Evolutionary conservation across 2,113 vertebrate genomes (phyloP), one percentile per base, ranked within the genome.

Genomic region (Ginglymostoma cirratum): DNA sequence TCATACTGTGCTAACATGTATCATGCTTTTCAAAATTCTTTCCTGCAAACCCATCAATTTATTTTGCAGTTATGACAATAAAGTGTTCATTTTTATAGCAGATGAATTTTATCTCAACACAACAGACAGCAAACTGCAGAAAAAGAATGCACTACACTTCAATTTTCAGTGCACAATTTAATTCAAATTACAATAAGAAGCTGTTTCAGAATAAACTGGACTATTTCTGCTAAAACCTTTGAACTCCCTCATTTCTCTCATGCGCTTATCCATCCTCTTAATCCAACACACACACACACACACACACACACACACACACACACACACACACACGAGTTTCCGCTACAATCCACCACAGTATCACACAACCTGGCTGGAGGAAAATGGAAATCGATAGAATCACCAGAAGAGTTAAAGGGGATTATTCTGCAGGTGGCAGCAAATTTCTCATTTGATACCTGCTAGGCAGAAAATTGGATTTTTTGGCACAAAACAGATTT

Each of bases 381-480:
- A 55, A 90, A 90, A 90, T 65, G 52, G 52, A 90, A 90, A 90
- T 90, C 30, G 87, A 61, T 55, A 90, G 52, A 65, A 90, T 90
- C 87, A 34, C 14, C 87, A 61, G 87, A 83, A 45, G 80, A 34
- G 52, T 61, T 55, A 90, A 55, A 61, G 55, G 87, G 55, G 87
- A 90, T 90, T 90, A 90, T 65, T 90, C 87, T 61, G 55, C 87
- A 90, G 87, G 52, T 90, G 87, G 52, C 87, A 61, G 87, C 87
- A 15, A 17, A 34, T 90, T 89, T 90, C 55, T 90, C 30, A 90
- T 90, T 90, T 90, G 87, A 90, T 90, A 90, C 52, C 87, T 61
- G 48, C 87, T 34, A 19, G 52, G 87, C 87, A 90, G 87, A 90
- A 90, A 90, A 90, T 90, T 90, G 55, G 30, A 90, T 90, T 61